phyloP scores from a whole-genome alignment of 92 coral and sea anemone genomes.

The Actinostola sp. region DNA sequence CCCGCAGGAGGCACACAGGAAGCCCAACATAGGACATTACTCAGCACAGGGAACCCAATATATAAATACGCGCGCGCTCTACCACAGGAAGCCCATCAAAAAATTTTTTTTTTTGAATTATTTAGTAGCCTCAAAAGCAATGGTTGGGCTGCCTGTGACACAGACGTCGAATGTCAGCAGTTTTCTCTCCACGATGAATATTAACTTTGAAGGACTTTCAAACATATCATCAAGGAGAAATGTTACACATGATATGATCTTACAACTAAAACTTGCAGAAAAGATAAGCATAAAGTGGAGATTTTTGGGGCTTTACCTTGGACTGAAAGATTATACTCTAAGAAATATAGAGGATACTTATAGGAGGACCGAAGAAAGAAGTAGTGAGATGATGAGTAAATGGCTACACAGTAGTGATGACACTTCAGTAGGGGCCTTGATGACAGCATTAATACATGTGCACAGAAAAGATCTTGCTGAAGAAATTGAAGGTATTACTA shows the following conservation, averaged over 20 bases:
- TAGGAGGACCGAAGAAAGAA: slow-evolving; percentile 68
- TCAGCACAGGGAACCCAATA: too few species aligned
- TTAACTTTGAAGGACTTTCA: slow-evolving; percentile 14
- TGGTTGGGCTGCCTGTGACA: too few species aligned
- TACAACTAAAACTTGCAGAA: slow-evolving; percentile 58
- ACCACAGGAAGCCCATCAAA: too few species aligned
- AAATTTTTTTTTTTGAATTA: too few species aligned
- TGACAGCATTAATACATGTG: slow-evolving; percentile 52
- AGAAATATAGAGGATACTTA: slow-evolving; percentile 72
- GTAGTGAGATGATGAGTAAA: slow-evolving; percentile 48
- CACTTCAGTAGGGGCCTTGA: slow-evolving; percentile 55
- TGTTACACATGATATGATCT: slow-evolving; percentile 37
- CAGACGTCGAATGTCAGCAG: background rate
- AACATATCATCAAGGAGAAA: slow-evolving; percentile 2
- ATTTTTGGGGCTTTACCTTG: slow-evolving; percentile 69
- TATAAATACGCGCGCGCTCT: too few species aligned
- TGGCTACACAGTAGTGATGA: slow-evolving; percentile 54
- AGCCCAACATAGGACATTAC: too few species aligned
- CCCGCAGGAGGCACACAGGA: too few species aligned
- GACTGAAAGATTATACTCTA: slow-evolving; percentile 37
- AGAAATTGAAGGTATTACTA: slow-evolving; percentile 68
- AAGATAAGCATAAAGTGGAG: slow-evolving; percentile 78
- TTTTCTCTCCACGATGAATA: slow-evolving; percentile 37
- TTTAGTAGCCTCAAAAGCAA: too few species aligned
- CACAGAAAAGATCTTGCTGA: slow-evolving; percentile 90